Conservation (phyloP, 2,113 vertebrate genomes). For the Forbesichthys papilliferus region DNA sequence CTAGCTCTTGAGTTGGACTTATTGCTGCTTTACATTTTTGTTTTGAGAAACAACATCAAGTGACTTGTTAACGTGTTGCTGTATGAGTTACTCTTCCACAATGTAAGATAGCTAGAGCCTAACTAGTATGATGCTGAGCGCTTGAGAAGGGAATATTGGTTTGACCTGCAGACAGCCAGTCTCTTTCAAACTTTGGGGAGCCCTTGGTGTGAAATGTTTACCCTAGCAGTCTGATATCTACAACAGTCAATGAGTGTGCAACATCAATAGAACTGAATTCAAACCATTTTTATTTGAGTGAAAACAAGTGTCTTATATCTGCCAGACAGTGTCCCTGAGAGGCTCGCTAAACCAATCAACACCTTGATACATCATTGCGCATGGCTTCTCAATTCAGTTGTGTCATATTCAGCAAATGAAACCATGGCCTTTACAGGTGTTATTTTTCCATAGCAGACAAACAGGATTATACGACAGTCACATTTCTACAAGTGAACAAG, state of each 20-base stretch:
- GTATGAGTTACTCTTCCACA: too few relatives aligned
- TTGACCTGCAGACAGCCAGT: neutral
- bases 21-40: too few relatives aligned
- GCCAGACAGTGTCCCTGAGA: constrained; percentile 11
- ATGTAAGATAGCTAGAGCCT: too few relatives aligned
- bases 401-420: constrained; percentile 22
- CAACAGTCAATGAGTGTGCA: neutral
- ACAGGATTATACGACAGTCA: constrained; percentile 27
- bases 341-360: constrained; percentile 14
- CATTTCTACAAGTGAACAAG: constrained; percentile 9
- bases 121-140: neutral
- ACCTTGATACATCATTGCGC: constrained; percentile 13
- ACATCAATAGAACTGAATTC: neutral
- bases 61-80: too few relatives aligned
- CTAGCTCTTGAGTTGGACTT: too few relatives aligned
- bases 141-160: neutral
- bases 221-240: neutral
- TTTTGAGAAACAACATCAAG: too few relatives aligned
- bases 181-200: constrained; percentile 4
- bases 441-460: constrained; percentile 18
- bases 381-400: constrained; percentile 2
- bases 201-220: constrained; percentile 14
- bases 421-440: constrained; percentile 18
- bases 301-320: neutral
- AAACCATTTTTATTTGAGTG: constrained; percentile 6